Evolutionary conservation across 1,140 invertebrate genomes (phyloP).

Genomic region (Acarapis woodi): DNA sequence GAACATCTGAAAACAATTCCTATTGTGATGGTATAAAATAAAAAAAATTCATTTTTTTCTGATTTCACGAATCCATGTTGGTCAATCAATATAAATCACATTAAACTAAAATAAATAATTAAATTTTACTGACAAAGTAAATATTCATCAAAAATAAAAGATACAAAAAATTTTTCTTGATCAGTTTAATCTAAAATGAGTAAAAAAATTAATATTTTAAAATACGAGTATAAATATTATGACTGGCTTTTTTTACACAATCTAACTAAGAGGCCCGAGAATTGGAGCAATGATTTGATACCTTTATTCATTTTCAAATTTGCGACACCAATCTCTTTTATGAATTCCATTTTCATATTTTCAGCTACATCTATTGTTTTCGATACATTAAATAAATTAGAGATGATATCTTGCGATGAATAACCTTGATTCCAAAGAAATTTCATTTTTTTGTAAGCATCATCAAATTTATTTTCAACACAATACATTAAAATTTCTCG

Average conservation of each 20-base stretch:
- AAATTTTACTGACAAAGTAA: too few species aligned
- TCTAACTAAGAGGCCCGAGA: slow-evolving; percentile 54
- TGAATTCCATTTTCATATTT: slow-evolving; percentile 49
- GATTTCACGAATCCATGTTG: too few species aligned
- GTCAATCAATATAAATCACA: too few species aligned
- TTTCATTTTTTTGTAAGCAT: slow-evolving; percentile 55
- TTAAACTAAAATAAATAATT: too few species aligned
- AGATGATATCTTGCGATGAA: slow-evolving; percentile 80
- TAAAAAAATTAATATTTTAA: background rate
- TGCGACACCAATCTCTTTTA: slow-evolving; percentile 72
- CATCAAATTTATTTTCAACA: slow-evolving; percentile 41
- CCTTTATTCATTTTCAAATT: slow-evolving; percentile 75
- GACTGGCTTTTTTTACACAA: slow-evolving; percentile 28
- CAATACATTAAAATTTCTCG: slow-evolving; percentile 73
- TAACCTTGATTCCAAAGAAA: slow-evolving; percentile 78
- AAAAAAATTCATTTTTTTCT: too few species aligned
- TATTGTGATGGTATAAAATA: too few species aligned
- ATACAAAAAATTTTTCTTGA: too few species aligned
- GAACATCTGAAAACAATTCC: too few species aligned
- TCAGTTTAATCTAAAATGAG: background rate
- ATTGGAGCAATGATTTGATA: slow-evolving; percentile 50
- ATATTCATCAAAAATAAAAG: too few species aligned
- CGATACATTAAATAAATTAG: slow-evolving; percentile 70
- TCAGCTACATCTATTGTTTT: slow-evolving; percentile 57
- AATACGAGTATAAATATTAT: background rate